Percentiles rank a stretch among this genome's conserved stretches.
Evolutionary conservation across 2,797 vertebrate genomes (phyloP).

Genomic region (Mormyrops attenuatus): DNA sequence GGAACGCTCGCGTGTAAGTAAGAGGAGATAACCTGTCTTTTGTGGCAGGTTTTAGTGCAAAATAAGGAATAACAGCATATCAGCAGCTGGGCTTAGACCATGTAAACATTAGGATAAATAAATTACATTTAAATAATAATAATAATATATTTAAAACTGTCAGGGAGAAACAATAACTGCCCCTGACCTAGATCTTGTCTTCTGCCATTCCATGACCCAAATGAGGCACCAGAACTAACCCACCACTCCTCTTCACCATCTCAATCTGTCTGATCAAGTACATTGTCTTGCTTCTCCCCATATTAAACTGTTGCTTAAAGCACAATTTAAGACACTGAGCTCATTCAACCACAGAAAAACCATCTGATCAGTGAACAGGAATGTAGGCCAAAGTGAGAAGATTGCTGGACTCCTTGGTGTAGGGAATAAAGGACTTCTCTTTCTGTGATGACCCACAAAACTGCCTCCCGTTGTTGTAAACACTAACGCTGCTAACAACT

Average conservation of each 20-base stretch:
- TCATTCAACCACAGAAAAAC: slow-evolving; percentile 12
- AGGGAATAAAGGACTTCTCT: slow-evolving; percentile 23
- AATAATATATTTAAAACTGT: not conserved
- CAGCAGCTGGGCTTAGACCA: not conserved
- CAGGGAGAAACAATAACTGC: not conserved
- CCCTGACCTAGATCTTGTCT: not conserved
- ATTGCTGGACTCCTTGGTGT: not conserved
- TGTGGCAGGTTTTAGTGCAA: no score
- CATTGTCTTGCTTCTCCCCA: not conserved
- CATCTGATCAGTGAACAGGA: slow-evolving; percentile 11
- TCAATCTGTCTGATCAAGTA: not conserved
- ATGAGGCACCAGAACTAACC: not conserved
- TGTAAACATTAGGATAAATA: not conserved
- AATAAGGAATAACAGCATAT: not conserved
- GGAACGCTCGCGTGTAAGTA: not conserved
- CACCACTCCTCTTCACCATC: not conserved
- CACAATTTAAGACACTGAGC: slow-evolving; percentile 13
- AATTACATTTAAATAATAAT: not conserved
- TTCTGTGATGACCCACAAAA: slow-evolving; percentile 22
- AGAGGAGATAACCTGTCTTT: not conserved
- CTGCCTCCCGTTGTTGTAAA: not conserved
- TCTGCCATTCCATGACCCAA: not conserved
- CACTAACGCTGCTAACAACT: not conserved
- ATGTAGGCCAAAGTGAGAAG: slow-evolving; percentile 21
- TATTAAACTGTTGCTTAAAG: not conserved